Base-by-base conservation (phyloP, 1,140 invertebrate species). In the Solenopsis fugax region DNA sequence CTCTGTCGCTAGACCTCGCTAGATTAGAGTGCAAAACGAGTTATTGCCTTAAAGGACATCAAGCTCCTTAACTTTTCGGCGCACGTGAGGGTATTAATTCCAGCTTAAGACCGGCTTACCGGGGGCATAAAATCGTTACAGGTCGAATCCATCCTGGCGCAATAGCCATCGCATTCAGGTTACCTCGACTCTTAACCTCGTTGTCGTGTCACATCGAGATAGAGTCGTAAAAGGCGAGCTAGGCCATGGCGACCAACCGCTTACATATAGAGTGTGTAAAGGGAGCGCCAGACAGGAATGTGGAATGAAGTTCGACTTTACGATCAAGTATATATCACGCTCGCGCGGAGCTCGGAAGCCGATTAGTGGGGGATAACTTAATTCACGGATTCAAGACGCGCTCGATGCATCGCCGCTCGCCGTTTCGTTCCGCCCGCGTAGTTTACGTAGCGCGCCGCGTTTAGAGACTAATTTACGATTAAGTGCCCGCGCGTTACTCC, bases 321-420 rank as follows among this genome's bases (percentile, higher is more conserved):
- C 82, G 87, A 90, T 91, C 89, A 73, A 71, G 84, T 69, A 76
- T 91, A 91, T 86, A 90, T 91, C 87, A 88, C 67, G 45, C 34
- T 71, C 37, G 64, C 37, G 80, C 77, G 78, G 52, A n/a, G 64
- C 78, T 82, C 89, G 67, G 89, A 91, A 91, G 87, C 87, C 87
- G 90, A 91, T 91, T 91, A 91, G 87, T 58, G 82, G 9, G 87
- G 62, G 90, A 91, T 90, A 91, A 90, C 90, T 91, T 91, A 84
- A 91, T 91, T 91, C 89, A 86, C 82, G 77, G 76, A 88, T 90
- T 85, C 88, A 69, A 85, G 54, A n/a, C 45, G 54, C 37, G 21
- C 52, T 37, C 56, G 58, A 29, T 62, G 60, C 76, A 72, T 75
- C 29, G 29, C 29, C 41, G 58, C 12, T 2, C 41, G 58, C 12